Evolutionary conservation across 2,113 vertebrate species (phyloP).

Genomic region (Australoheros scitulus): DNA sequence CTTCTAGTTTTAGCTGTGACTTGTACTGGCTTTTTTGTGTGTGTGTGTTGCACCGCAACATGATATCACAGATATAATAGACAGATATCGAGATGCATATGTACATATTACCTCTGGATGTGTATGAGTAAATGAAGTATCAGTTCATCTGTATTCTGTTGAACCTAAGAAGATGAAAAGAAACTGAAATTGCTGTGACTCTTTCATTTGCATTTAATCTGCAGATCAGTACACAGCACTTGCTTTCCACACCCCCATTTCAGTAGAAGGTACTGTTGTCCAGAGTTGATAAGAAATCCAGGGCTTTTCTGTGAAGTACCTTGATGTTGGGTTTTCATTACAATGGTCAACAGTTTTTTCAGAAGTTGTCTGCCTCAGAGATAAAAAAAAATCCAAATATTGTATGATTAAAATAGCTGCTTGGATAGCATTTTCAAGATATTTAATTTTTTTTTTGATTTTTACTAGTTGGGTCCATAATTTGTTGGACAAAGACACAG

Average conservation of each 20-base stretch:
- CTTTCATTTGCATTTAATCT: neutral
- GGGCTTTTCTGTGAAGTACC: neutral
- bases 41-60: neutral
- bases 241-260: neutral
- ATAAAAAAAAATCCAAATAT: rapidly evolving
- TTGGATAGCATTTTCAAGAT: no score
- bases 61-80: neutral
- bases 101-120: neutral
- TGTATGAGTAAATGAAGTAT: neutral
- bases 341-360: neutral
- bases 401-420: neutral
- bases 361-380: neutral
- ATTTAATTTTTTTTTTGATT: rapidly evolving
- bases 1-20: neutral
- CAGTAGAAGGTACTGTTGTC: neutral
- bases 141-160: neutral
- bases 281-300: neutral
- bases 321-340: neutral
- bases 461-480: neutral
- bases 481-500: neutral
- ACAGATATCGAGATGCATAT: neutral
- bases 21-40: neutral
- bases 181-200: neutral
- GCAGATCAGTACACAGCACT: neutral
- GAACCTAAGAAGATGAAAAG: neutral